phyloP scores from a whole-genome alignment of 2,888 invertebrate genomes.

The Strigamia transsilvanica region DNA sequence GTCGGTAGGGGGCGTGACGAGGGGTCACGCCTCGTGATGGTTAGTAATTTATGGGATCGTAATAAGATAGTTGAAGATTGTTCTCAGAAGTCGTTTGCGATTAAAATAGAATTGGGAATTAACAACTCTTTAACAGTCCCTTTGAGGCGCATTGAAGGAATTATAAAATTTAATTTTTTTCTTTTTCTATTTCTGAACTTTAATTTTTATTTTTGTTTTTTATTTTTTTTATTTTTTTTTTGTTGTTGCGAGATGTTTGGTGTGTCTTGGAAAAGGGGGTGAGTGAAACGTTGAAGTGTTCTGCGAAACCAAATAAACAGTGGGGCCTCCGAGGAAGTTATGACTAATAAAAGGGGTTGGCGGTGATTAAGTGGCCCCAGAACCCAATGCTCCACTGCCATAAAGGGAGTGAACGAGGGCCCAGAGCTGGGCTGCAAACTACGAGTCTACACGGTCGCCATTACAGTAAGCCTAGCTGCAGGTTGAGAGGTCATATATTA shows the following conservation, averaged over 20 bases:
- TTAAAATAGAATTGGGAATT: constrained; percentile 32
- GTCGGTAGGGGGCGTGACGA: neutral
- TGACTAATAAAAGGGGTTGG: constrained; percentile 39
- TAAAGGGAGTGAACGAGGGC: constrained; percentile 33
- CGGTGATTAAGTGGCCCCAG: constrained; percentile 41
- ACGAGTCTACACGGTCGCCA: constrained; percentile 6
- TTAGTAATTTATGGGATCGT: constrained; percentile 28
- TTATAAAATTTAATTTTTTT: neutral
- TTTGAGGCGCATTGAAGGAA: neutral
- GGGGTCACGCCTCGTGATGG: constrained; percentile 19
- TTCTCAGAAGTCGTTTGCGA: constrained; percentile 18
- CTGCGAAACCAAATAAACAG: constrained; percentile 42
- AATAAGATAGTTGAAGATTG: neutral
- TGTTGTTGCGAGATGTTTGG: neutral
- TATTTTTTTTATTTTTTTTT: neutral
- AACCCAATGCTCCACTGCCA: constrained; percentile 32
- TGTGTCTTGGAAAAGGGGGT: constrained; percentile 31
- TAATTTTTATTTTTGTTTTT: neutral
- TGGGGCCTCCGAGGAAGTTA: constrained; percentile 37
- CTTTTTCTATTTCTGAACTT: neutral
- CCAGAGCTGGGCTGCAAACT: neutral
- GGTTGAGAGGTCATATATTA: constrained; percentile 20
- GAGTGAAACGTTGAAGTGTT: constrained; percentile 36
- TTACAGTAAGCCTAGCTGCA: constrained; percentile 17
- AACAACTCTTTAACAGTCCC: constrained; percentile 15